Evolutionary conservation across 2,113 vertebrate species (phyloP).

Genomic region (Mustela nigripes): DNA sequence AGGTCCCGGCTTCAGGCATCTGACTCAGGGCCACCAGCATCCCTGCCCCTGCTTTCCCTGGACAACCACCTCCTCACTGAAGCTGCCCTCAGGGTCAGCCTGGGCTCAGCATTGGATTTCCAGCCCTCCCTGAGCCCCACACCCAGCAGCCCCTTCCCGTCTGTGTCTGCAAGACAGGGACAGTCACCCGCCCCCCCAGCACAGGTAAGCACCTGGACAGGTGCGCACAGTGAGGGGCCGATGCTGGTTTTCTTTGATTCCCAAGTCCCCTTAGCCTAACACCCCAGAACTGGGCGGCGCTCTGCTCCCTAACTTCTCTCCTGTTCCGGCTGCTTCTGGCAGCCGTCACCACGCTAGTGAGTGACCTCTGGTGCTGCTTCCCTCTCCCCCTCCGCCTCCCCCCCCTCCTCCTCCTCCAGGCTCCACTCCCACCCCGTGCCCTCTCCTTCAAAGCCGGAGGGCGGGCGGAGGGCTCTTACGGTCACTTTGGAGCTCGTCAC

Average conservation of each 20-base stretch:
- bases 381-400: neutral
- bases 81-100: neutral
- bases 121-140: neutral
- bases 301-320: neutral
- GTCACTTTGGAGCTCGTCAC: neutral
- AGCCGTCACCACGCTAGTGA: neutral
- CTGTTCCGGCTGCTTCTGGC: accelerated
- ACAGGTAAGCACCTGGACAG: neutral
- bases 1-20: neutral
- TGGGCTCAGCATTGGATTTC: neutral
- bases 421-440: neutral
- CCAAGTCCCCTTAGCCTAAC: neutral
- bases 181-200: accelerated
- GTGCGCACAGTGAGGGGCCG: too few species aligned
- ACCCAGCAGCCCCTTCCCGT: too few species aligned
- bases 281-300: accelerated
- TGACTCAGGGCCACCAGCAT: neutral
- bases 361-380: accelerated
- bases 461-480: neutral
- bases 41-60: neutral
- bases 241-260: neutral
- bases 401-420: neutral
- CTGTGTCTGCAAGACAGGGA: too few species aligned
- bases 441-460: neutral
- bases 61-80: neutral